Evolutionary conservation across 2,888 invertebrate species (phyloP), one percentile per base, ranked within the genome.

Genomic region (Nineta flava): DNA sequence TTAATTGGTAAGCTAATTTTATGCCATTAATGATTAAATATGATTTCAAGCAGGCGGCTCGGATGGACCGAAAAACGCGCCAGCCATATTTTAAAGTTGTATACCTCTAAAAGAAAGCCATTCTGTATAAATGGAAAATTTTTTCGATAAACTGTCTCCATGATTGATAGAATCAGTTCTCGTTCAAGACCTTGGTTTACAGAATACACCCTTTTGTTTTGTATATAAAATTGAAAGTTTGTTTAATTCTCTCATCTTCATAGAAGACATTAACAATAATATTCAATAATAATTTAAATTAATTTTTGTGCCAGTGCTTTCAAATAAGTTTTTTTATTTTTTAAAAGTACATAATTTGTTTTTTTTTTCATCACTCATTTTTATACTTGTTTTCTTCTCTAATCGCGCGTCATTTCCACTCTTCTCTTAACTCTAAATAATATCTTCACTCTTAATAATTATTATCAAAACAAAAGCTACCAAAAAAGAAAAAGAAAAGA

Each of bases 381-480:
- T 10, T 21, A n/a, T 17, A 19, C 43, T 43, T 42, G 10, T 43
- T 17, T 43, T 17, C 17, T 19, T 43, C 17, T 42, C 10, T 19
- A 43, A 43, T 43, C 17, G 19, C 17, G 21, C 17, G n/a, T n/a
- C 21, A 19, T n/a, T 2, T n/a, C 43, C 15, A n/a, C 9, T 43
- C 21, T 19, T 21, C 9, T 19, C n/a, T 43, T 21, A 43, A 19
- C 21, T 43, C 43, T 43, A 43, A 43, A 43, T 43, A 43, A 43
- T 43, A 16, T 43, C 21, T 19, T 21, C 21, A 21, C 17, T 43
- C 21, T 19, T 43, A 19, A 43, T 43, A 16, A 43, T 17, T 34
- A 47, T 47, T 35, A 47, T 16, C 26, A 26, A 47, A 47, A 17
- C 34, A 47, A 47, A 47, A 47, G 47, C 47, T 47, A 47, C 47